phyloP scores from a whole-genome alignment of 2,113 vertebrate species.

The Nerophis lumbriciformis region DNA sequence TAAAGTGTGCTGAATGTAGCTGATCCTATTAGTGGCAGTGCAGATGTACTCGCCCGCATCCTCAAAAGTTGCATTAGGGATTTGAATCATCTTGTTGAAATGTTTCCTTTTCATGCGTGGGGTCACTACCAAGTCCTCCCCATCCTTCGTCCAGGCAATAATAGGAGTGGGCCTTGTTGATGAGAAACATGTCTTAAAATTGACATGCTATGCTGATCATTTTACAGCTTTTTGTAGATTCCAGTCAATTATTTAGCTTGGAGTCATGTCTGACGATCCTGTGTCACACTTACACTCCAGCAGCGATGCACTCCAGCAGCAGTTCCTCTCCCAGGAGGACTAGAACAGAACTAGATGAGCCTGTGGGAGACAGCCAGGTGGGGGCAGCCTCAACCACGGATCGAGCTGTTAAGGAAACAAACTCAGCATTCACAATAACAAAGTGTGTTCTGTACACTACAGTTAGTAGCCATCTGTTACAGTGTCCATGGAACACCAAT shows the following conservation, averaged over 20 bases:
- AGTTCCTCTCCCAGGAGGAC: constrained; percentile 87
- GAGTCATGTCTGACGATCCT: neutral
- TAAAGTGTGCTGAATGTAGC: constrained; percentile 86
- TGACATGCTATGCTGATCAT: neutral
- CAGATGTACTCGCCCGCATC: constrained; percentile 90
- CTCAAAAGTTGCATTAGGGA: constrained; percentile 82
- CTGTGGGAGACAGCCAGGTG: constrained; percentile 86
- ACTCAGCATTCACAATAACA: neutral
- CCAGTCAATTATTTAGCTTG: neutral
- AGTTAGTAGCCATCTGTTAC: neutral
- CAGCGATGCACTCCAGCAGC: constrained; percentile 90
- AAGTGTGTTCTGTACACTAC: neutral
- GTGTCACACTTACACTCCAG: constrained; percentile 82
- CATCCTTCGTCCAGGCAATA: constrained; percentile 90
- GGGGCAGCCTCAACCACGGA: constrained; percentile 84
- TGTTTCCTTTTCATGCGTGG: constrained; percentile 83
- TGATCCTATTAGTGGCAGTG: constrained; percentile 87
- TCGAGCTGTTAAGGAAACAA: constrained; percentile 74
- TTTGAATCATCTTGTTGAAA: constrained; percentile 89
- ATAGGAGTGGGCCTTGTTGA: constrained; percentile 83
- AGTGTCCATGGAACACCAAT: neutral
- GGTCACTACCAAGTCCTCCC: constrained; percentile 74
- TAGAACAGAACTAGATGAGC: constrained; percentile 81
- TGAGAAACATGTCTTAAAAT: constrained; percentile 11
- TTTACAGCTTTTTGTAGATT: neutral